Percentiles rank a stretch among this genome's conserved stretches.
Evolutionary conservation across 2,888 invertebrate genomes (phyloP).

Genomic region (Rapana venosa): DNA sequence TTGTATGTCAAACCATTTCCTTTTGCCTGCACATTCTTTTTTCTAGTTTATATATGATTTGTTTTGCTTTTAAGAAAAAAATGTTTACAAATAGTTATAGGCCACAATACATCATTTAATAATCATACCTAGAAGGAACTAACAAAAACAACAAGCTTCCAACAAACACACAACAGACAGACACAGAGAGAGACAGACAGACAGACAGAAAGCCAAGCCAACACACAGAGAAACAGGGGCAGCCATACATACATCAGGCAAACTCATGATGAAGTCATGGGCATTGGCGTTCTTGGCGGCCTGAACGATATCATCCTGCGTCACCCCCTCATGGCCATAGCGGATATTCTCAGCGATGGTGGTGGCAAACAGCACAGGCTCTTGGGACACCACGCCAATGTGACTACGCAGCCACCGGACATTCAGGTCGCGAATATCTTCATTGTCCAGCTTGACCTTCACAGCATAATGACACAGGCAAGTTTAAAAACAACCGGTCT

Average conservation of each 20-base stretch:
- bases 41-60: too few relatives aligned
- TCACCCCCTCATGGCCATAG: constrained; percentile 76
- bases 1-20: too few relatives aligned
- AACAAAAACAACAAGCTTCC: neutral
- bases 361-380: constrained; percentile 83
- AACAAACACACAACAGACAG: neutral
- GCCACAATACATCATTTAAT: too few relatives aligned
- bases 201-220: neutral
- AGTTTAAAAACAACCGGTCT: too few relatives aligned
- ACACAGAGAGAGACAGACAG: neutral
- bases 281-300: constrained; percentile 77
- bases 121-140: neutral
- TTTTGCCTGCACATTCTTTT: too few relatives aligned
- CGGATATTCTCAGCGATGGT: constrained; percentile 81
- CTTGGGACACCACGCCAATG: constrained; percentile 79
- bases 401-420: constrained; percentile 79
- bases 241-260: constrained; percentile 57
- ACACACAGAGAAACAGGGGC: neutral
- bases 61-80: too few relatives aligned
- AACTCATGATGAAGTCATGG: constrained; percentile 74
- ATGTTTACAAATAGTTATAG: too few relatives aligned
- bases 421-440: constrained; percentile 79
- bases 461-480: neutral
- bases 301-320: constrained; percentile 69
- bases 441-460: constrained; percentile 78